phyloP scores from a whole-genome alignment of 1,140 invertebrate species.

The Zaprionus nigranus region DNA sequence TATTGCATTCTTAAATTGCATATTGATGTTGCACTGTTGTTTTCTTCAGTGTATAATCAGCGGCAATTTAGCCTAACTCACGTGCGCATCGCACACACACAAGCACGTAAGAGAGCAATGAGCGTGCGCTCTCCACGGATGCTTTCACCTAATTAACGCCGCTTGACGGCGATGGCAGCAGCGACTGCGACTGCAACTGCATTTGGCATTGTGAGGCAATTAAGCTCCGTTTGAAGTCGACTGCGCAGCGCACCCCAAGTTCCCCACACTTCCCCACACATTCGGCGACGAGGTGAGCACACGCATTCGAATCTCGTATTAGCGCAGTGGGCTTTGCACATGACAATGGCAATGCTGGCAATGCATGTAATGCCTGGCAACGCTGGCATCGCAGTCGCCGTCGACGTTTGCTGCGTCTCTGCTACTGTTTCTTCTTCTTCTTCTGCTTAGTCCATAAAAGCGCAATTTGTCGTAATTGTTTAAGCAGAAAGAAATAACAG shows the following conservation, averaged over 20 bases:
- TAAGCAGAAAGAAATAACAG: conserved; percentile 82
- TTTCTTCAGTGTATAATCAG: neutral
- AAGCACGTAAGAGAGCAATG: conserved; percentile 16
- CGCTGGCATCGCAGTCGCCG: neutral
- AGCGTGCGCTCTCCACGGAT: conserved; percentile 43
- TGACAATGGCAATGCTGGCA: conserved; percentile 39
- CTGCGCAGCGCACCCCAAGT: conserved; percentile 35
- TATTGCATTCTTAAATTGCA: neutral
- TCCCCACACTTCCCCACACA: conserved; percentile 7
- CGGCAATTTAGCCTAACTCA: conserved; percentile 10
- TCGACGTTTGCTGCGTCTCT: neutral
- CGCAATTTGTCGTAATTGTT: conserved; percentile 84
- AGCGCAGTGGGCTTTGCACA: conserved; percentile 76
- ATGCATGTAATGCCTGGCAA: neutral
- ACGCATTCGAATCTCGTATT: conserved; percentile 53
- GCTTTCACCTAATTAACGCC: conserved; percentile 78
- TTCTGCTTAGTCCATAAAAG: conserved; percentile 72
- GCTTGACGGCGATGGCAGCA: conserved; percentile 37
- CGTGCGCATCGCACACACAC: conserved; percentile 5
- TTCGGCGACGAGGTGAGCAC: conserved; percentile 2
- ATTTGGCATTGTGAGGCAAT: conserved; percentile 72
- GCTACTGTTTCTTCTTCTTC: conserved; percentile 20
- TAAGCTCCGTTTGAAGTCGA: conserved; percentile 64
- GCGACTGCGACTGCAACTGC: conserved; percentile 42
- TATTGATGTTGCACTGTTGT: neutral